Evolutionary conservation across 1,140 invertebrate genomes (phyloP).

Genomic region (Protaetia brevitarsis): DNA sequence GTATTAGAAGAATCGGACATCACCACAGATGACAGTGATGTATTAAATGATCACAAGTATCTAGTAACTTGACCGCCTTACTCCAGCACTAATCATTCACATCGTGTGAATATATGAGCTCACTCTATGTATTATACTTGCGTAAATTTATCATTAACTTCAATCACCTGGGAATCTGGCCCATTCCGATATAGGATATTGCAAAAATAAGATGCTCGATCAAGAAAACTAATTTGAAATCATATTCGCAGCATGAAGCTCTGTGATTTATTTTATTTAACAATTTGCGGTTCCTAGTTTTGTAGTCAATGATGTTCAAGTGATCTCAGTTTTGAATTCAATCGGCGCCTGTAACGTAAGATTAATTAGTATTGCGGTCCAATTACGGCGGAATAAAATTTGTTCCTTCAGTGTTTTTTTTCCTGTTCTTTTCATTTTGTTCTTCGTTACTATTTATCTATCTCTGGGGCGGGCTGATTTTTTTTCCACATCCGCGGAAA

Average conservation of each 20-base stretch:
- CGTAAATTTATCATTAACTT: slow-evolving; percentile 3
- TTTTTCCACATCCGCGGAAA: too few species aligned
- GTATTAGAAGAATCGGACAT: not conserved
- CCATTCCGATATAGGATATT: not conserved
- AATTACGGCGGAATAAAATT: not conserved
- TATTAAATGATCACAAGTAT: slow-evolving; percentile 5
- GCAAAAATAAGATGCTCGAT: not conserved
- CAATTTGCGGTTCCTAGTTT: slow-evolving; percentile 1
- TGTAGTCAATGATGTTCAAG: not conserved
- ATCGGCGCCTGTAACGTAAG: not conserved
- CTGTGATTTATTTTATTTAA: slow-evolving; percentile 12
- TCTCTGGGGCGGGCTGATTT: too few species aligned
- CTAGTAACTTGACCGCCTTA: not conserved
- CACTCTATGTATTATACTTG: not conserved
- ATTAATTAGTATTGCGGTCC: not conserved
- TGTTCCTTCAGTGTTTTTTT: slow-evolving; percentile 7
- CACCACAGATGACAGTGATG: not conserved
- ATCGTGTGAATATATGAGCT: not conserved
- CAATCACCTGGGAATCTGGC: not conserved
- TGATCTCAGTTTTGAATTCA: not conserved
- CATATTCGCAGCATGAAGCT: slow-evolving; percentile 1
- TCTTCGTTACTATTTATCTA: not conserved
- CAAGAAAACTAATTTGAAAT: not conserved
- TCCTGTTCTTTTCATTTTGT: not conserved
- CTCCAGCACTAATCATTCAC: not conserved